phyloP scores from a whole-genome alignment of 2,888 invertebrate genomes.

The Lasioglossum zephyrum region DNA sequence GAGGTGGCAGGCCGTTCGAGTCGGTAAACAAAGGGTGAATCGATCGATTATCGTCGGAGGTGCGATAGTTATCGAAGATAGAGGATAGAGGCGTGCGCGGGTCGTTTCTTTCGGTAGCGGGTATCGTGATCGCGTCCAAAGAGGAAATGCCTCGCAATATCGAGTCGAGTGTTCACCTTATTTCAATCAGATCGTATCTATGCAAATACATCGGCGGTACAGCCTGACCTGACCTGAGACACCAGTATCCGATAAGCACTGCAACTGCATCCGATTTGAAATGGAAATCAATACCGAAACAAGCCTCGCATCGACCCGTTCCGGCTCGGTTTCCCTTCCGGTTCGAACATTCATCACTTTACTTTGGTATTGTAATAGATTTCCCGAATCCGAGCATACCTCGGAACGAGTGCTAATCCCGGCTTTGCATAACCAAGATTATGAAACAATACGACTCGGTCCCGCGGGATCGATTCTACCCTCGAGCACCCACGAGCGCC shows the following conservation, averaged over 20 bases:
- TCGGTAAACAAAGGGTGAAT: slow-evolving; percentile 3
- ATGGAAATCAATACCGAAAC: slow-evolving; percentile 72
- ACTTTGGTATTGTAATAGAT: slow-evolving; percentile 66
- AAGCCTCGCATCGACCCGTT: slow-evolving; percentile 65
- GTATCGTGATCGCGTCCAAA: slow-evolving; percentile 14
- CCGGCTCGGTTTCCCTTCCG: slow-evolving; percentile 53
- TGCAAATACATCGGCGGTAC: slow-evolving; percentile 60
- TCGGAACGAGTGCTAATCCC: slow-evolving; percentile 32
- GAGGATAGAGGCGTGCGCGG: slow-evolving; percentile 1
- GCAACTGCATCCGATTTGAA: slow-evolving; percentile 70
- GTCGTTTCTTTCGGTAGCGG: slow-evolving; percentile 27
- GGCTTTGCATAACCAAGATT: slow-evolving; percentile 20
- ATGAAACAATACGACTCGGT: slow-evolving; percentile 14
- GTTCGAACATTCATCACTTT: slow-evolving; percentile 66
- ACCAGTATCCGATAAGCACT: slow-evolving; percentile 68
- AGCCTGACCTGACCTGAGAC: slow-evolving; percentile 65
- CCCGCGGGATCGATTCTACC: not conserved
- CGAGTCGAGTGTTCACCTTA: slow-evolving; percentile 66
- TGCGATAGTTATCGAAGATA: slow-evolving; percentile 19
- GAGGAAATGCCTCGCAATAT: slow-evolving; percentile 60
- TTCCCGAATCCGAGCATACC: slow-evolving; percentile 29
- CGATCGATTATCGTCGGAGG: slow-evolving; percentile 5
- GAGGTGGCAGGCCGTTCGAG: not conserved
- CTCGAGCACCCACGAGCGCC: not conserved
- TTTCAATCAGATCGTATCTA: slow-evolving; percentile 67